Percentiles rank a stretch among this genome's conserved stretches.
Conservation (phyloP, 1,140 invertebrate species). For the Drosophila seguyi region DNA sequence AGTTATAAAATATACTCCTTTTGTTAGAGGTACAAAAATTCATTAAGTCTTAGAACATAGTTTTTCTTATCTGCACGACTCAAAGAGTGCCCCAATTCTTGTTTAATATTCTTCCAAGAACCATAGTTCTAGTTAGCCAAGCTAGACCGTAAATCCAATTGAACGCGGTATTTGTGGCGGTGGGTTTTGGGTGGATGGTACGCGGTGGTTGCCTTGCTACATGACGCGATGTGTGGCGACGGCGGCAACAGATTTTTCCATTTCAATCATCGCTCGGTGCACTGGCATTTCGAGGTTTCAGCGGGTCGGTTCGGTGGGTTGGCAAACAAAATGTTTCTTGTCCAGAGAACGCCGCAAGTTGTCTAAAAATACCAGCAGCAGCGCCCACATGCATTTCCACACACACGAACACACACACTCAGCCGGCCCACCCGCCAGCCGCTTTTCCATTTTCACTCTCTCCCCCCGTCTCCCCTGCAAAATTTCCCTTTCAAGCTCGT, state of each 20-base stretch:
- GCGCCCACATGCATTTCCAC: slow-evolving; percentile 47
- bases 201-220: slow-evolving; percentile 12
- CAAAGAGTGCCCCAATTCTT: neutral
- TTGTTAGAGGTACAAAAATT: neutral
- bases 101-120: too few relatives aligned
- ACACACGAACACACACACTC: slow-evolving; percentile 1
- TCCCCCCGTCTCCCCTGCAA: neutral
- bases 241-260: slow-evolving; percentile 34
- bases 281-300: slow-evolving; percentile 33
- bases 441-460: slow-evolving; percentile 8
- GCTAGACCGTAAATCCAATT: slow-evolving; percentile 42
- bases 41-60: neutral
- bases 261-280: slow-evolving; percentile 33
- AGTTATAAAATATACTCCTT: neutral
- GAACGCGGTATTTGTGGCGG: slow-evolving; percentile 27
- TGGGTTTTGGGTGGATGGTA: slow-evolving; percentile 7
- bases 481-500: slow-evolving; percentile 32
- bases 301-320: neutral
- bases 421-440: too few relatives aligned
- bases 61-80: neutral
- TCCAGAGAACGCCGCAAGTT: slow-evolving; percentile 34
- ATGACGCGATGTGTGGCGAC: slow-evolving; percentile 18
- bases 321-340: slow-evolving; percentile 48
- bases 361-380: slow-evolving; percentile 41
- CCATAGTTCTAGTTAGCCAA: slow-evolving; percentile 9